phyloP scores from a whole-genome alignment of 1,140 invertebrate species.

The Drosophila littoralis region DNA sequence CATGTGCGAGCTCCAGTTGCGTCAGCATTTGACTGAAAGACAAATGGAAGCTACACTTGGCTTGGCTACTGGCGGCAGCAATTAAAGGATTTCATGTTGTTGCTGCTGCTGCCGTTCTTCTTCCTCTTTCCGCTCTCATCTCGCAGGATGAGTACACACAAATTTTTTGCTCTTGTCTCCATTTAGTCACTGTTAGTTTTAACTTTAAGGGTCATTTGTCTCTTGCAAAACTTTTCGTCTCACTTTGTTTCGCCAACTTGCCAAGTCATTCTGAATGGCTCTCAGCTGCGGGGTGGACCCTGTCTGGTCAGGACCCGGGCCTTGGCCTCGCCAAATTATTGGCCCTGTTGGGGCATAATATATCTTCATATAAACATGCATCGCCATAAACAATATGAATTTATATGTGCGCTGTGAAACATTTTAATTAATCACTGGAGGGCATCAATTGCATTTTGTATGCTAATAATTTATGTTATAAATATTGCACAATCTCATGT shows the following conservation, averaged over 20 bases:
- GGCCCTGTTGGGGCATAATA: conserved; percentile 3
- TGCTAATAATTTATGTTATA: conserved; percentile 78
- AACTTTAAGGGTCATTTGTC: conserved; percentile 79
- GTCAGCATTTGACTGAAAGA: conserved; percentile 63
- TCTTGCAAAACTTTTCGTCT: conserved; percentile 70
- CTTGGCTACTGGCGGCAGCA: conserved; percentile 66
- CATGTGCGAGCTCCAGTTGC: conserved; percentile 35
- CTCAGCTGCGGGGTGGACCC: conserved; percentile 25
- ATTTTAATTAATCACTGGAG: conserved; percentile 81
- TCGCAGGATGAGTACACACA: conserved; percentile 26
- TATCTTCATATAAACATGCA: conserved; percentile 7
- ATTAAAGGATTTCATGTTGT: conserved; percentile 77
- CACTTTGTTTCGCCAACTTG: conserved; percentile 79
- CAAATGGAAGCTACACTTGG: conserved; percentile 65
- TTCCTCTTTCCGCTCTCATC: conserved; percentile 25
- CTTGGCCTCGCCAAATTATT: conserved; percentile 42
- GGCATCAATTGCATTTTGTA: conserved; percentile 81
- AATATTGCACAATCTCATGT: conserved; percentile 67
- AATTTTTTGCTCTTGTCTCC: conserved; percentile 65
- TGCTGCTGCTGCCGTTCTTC: conserved; percentile 32
- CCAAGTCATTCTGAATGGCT: conserved; percentile 58
- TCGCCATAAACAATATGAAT: conserved; percentile 77
- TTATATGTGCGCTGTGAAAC: conserved; percentile 74
- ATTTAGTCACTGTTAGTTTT: conserved; percentile 82
- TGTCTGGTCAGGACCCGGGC: conserved; percentile 11